Percentiles rank a stretch among this genome's conserved stretches.
These are phyloP conservation scores for Argyresthia goedartella DNA, from an alignment of 2,888 invertebrate genomes.

Conservation along the genomic window DNA sequence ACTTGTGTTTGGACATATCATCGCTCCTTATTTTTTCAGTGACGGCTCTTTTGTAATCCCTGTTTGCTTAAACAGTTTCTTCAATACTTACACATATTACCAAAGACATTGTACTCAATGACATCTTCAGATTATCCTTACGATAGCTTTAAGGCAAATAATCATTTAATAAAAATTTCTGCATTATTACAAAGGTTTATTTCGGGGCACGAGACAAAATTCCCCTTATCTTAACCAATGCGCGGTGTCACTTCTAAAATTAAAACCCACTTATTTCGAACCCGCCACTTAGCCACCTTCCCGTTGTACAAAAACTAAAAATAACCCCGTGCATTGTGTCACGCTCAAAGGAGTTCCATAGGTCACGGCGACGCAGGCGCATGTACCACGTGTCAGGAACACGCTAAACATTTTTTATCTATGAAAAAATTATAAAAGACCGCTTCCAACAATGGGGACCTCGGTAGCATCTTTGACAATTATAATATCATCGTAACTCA, in stretches of 20 bases:
- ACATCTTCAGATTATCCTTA: background rate
- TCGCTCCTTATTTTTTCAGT: background rate
- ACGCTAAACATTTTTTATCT: slow-evolving; percentile 69
- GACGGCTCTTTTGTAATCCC: slow-evolving; percentile 26
- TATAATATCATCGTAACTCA: slow-evolving; percentile 53
- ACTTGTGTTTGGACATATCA: slow-evolving; percentile 40
- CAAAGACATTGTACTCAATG: background rate
- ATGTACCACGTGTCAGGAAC: slow-evolving; percentile 66
- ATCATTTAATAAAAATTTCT: too few species aligned
- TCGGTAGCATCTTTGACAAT: slow-evolving; percentile 72
- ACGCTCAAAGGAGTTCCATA: slow-evolving; percentile 66
- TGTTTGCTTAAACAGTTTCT: slow-evolving; percentile 14
- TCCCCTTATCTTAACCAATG: slow-evolving; percentile 56
- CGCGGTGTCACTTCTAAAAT: slow-evolving; percentile 62
- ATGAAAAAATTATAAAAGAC: slow-evolving; percentile 66
- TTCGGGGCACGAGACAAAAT: slow-evolving; percentile 49
- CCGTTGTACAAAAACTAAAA: slow-evolving; percentile 65
- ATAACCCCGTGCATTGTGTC: slow-evolving; percentile 64
- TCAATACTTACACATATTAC: slow-evolving; percentile 8
- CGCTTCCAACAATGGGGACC: slow-evolving; percentile 55
- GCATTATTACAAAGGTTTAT: too few species aligned
- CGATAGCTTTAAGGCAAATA: too few species aligned
- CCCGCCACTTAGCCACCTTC: slow-evolving; percentile 69
- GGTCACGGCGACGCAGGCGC: slow-evolving; percentile 60
- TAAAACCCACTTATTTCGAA: slow-evolving; percentile 66